Base-by-base conservation (phyloP, 2,797 vertebrate species). In the Kryptopterus vitreolus region DNA sequence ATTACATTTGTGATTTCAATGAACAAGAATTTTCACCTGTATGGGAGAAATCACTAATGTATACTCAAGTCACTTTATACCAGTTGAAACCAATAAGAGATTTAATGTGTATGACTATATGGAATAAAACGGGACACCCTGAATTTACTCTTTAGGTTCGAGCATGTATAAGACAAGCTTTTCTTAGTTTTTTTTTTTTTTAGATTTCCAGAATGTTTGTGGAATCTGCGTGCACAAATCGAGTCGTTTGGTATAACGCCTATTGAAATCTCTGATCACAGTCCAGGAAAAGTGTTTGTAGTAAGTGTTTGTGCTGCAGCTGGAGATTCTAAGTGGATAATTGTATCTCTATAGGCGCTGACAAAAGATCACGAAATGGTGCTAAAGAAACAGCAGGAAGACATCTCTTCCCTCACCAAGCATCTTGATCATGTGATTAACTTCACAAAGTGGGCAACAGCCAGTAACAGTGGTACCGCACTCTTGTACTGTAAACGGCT, bases 401-500 rank as follows among this genome's bases (percentile, higher is more conserved):
- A 95, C 3, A 88, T 96, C 73, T 90, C 92, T 88, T 91, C 93
- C 62, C 93, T 99, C 78, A 95, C 93, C 77, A 93, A 95, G 63
- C 97, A 99, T 81, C 93, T 99, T 0, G 96, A 99, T 66, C 97
- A 98, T 0, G 97, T 99, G 71, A 98, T 98, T 91, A 95, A 93
- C 90, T 99, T 99, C 81, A 95, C 98, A 82, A 97, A 94, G 22
- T 99, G 97, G 98, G 97, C 97, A 0, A 95, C 96, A 22, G 96
- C 94, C 78, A 96, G 94, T 82, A 97, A 98, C 84, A 98, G 95
- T 73, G 94, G 94, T 38, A 93, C 96, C 13, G 97, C 97, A 2
- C 96, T 99, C 62, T 94, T 99, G 58, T 99, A 99, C 92, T 99
- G 97, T 89, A 99, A 98, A 90, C 96, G 97, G 63, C 92, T 98